A percentile compares a stretch with the other conserved stretches of the same genome.
These are phyloP conservation scores for Ormia ochracea DNA, from an alignment of 2,888 invertebrate species.

Conservation along the genomic window DNA sequence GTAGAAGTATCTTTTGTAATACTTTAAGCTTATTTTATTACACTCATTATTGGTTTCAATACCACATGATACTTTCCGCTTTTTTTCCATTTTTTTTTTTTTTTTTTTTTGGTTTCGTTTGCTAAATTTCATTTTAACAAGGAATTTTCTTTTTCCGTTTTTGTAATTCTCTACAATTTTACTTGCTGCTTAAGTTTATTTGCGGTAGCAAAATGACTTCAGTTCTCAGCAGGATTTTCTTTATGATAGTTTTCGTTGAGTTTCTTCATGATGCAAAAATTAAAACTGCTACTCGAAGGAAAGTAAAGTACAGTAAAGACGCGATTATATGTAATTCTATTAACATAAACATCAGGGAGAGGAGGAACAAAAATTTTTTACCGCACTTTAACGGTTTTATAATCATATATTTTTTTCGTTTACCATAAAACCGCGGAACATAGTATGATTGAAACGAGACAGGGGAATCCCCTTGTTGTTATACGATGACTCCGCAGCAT, in stretches of 20 bases:
- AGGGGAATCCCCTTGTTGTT: too few species aligned
- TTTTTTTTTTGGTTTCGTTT: slow-evolving; percentile 44
- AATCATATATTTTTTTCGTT: too few species aligned
- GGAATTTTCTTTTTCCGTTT: slow-evolving; percentile 13
- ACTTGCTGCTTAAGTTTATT: background rate
- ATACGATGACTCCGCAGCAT: too few species aligned
- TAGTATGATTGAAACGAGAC: too few species aligned
- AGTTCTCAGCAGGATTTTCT: slow-evolving; percentile 51
- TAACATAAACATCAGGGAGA: too few species aligned
- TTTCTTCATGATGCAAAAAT: slow-evolving; percentile 21
- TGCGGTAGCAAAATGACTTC: background rate
- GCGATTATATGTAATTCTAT: too few species aligned
- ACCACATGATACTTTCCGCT: slow-evolving; percentile 57
- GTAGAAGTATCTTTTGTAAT: slow-evolving; percentile 65
- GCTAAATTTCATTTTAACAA: slow-evolving; percentile 55
- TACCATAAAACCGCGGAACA: too few species aligned
- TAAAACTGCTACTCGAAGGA: background rate
- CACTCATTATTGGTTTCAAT: slow-evolving; percentile 71
- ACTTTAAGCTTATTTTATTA: slow-evolving; percentile 76
- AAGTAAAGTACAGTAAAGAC: background rate
- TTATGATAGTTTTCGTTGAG: slow-evolving; percentile 39
- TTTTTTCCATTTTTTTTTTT: too few species aligned
- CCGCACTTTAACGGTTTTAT: too few species aligned
- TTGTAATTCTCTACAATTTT: background rate
- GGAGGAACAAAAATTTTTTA: too few species aligned